Conservation (phyloP, 2,797 vertebrate genomes). For the Enoplosus armatus region DNA sequence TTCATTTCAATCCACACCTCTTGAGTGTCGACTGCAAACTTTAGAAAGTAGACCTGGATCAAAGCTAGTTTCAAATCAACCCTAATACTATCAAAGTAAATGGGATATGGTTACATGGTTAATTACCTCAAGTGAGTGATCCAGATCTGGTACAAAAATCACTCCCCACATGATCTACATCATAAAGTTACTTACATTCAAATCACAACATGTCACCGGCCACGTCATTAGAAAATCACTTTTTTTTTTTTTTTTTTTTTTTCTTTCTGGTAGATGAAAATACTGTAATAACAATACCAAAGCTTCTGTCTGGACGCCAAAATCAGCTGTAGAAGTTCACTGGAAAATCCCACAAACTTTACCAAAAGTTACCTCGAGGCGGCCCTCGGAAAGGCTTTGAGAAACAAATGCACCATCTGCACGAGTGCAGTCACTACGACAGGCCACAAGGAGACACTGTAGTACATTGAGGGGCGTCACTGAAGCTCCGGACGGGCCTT, state of each 20-base stretch:
- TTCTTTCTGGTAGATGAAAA: constrained; percentile 58
- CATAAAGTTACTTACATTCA: constrained; percentile 63
- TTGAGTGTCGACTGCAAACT: not conserved
- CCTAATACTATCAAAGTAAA: constrained; percentile 18
- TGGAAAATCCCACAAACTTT: constrained; percentile 41
- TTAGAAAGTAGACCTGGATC: constrained; percentile 19
- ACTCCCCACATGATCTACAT: constrained; percentile 28
- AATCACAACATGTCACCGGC: constrained; percentile 48
- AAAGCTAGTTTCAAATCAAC: constrained; percentile 16
- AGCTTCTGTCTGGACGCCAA: constrained; percentile 43
- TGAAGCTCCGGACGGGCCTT: not conserved
- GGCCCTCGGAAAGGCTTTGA: constrained; percentile 20
- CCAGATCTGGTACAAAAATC: constrained; percentile 38
- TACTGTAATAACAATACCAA: constrained; percentile 61
- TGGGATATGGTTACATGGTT: constrained; percentile 8
- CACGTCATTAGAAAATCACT: constrained; percentile 67
- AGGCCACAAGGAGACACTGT: constrained; percentile 35
- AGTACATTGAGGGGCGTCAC: constrained; percentile 6
- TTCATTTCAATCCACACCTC: not conserved
- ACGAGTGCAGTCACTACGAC: constrained; percentile 32
- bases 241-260: too few relatives aligned
- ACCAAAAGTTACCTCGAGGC: constrained; percentile 22
- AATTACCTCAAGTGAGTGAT: not conserved
- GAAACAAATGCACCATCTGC: not conserved
- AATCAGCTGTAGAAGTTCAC: constrained; percentile 23